Conservation (phyloP, 2,888 invertebrate genomes). For the Gisinianus flammeolus region DNA sequence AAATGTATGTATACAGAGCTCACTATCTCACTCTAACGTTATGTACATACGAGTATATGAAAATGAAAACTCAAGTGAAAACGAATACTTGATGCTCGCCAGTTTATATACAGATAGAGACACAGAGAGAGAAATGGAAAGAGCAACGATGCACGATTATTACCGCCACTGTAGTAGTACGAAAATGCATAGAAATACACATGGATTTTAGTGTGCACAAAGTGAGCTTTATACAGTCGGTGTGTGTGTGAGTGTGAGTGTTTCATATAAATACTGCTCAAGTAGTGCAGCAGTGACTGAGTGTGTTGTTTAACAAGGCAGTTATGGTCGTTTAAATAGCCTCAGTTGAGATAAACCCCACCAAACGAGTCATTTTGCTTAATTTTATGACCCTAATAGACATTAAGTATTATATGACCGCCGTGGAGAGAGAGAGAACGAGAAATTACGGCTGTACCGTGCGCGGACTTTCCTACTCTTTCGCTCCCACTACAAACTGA, state of each 20-base stretch:
- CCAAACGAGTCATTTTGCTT: constrained; percentile 49
- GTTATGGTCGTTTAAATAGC: constrained; percentile 48
- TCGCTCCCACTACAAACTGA: neutral
- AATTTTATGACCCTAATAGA: constrained; percentile 54
- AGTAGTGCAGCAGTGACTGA: constrained; percentile 16
- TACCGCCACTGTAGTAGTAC: too few species aligned
- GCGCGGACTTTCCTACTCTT: neutral
- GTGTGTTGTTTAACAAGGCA: constrained; percentile 45
- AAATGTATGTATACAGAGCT: neutral
- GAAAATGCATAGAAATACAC: too few species aligned
- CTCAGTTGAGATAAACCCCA: constrained; percentile 44
- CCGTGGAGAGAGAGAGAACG: constrained; percentile 23
- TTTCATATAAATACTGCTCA: neutral
- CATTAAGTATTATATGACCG: constrained; percentile 47
- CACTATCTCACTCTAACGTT: too few species aligned
- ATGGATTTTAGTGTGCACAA: neutral
- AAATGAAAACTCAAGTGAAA: too few species aligned
- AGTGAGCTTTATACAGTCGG: neutral
- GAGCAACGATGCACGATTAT: too few species aligned
- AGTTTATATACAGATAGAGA: too few species aligned
- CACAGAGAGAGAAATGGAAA: too few species aligned
- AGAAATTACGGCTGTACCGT: neutral
- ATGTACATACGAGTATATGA: too few species aligned
- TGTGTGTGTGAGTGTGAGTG: neutral
- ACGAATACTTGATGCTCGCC: too few species aligned